phyloP scores from a whole-genome alignment of 2,113 vertebrate genomes.

The Ornithorhynchus anatinus region DNA sequence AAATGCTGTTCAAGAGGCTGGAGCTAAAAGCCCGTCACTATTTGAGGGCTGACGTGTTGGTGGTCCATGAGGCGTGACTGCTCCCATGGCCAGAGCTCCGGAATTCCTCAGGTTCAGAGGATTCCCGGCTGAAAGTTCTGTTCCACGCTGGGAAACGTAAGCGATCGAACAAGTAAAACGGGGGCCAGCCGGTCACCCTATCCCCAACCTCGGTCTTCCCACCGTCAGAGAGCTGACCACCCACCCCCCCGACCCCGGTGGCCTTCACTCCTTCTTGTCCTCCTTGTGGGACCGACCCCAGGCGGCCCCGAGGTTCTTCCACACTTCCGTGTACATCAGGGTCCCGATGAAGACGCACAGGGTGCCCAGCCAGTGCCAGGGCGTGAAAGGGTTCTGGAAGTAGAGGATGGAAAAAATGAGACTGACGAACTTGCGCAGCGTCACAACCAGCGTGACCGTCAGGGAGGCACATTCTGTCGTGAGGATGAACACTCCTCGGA shows the following conservation, averaged over 20 bases:
- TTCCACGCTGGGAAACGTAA: neutral
- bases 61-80: neutral
- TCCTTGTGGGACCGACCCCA: constrained; percentile 47
- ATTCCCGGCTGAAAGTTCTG: neutral
- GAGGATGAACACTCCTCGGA: constrained; percentile 92
- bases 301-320: constrained; percentile 68
- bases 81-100: constrained; percentile 16
- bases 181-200: neutral
- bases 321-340: constrained; percentile 91
- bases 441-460: constrained; percentile 94
- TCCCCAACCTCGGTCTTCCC: neutral
- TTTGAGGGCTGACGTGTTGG: neutral
- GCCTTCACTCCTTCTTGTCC: constrained; percentile 72
- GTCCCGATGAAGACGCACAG: constrained; percentile 88
- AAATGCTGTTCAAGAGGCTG: neutral
- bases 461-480: constrained; percentile 95
- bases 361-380: constrained; percentile 96
- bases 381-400: constrained; percentile 91
- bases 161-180: neutral
- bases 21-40: neutral
- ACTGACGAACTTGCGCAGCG: constrained; percentile 94
- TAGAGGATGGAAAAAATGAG: constrained; percentile 97
- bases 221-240: rapidly evolving
- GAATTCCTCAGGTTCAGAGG: neutral
- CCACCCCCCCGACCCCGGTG: neutral